Conservation (phyloP, 2,113 vertebrate genomes). For the Saguinus midas region DNA sequence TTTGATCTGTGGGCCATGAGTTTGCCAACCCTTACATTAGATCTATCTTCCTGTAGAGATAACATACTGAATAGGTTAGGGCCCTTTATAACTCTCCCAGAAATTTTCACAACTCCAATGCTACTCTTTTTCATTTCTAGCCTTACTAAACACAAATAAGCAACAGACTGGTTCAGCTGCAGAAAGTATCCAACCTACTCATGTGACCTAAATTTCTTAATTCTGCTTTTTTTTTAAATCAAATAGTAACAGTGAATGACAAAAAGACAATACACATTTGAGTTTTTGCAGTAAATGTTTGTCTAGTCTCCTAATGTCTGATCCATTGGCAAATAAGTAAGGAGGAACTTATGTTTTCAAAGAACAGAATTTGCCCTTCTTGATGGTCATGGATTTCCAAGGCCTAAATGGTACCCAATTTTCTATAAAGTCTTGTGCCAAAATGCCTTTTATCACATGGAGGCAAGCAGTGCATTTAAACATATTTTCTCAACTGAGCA, state of each 20-base stretch:
- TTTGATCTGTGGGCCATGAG: not conserved
- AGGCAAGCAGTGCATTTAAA: slow-evolving; percentile 26
- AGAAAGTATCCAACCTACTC: not conserved
- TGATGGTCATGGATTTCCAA: slow-evolving; percentile 2
- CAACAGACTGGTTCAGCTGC: not conserved
- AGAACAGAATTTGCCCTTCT: not conserved
- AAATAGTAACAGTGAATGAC: not conserved
- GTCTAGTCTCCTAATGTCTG: not conserved
- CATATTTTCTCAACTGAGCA: slow-evolving; percentile 28
- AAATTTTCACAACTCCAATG: not conserved
- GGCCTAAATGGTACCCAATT: not conserved
- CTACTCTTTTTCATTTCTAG: not conserved
- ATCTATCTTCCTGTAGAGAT: not conserved
- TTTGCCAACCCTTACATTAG: not conserved
- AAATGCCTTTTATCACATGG: slow-evolving; percentile 41
- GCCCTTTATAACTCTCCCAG: not conserved
- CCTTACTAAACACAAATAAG: slow-evolving; percentile 24
- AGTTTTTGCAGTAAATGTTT: not conserved
- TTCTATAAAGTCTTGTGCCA: slow-evolving; percentile 37
- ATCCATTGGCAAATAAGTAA: not conserved
- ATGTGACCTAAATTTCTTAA: slow-evolving; percentile 12
- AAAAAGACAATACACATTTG: not conserved
- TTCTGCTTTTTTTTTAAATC: not conserved
- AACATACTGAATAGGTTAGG: not conserved
- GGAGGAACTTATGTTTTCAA: not conserved